Base-by-base conservation (phyloP, 2,888 invertebrate species). In the Allygus modestus region DNA sequence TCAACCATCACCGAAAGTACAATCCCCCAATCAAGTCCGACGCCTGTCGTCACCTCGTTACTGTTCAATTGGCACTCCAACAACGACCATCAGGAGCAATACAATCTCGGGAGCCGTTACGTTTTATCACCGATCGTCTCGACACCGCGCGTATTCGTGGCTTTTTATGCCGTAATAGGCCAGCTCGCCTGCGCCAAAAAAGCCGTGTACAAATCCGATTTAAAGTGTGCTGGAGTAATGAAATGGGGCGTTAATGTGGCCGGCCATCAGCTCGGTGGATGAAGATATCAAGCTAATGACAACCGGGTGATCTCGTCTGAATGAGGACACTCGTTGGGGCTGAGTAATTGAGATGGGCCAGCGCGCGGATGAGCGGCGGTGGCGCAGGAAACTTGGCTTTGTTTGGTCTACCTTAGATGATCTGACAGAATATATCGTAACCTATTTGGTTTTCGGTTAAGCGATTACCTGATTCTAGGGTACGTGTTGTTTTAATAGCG, bases 221-320 rank as follows among this genome's bases (percentile, higher is more conserved):
- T 73, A 73, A 73, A 73, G 73, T 73, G 73, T 69, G 31, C 9
- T 69, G 69, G 7, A 58, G 58, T 65, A 65, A 65, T 65, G 65
- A 65, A 65, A 46, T 77, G 79, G 58, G 33, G 33, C 58, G 79
- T 31, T 79, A 58, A 79, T 79, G 79, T 23, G 17, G 58, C n/a
- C 28, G 79, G 58, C 37, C 54, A 58, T 58, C 79, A 79, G 58
- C n/a, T 4, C 31, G 15, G 65, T 20, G 33, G 17, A 79, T 79
- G 79, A 79, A 79, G 79, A 79, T 79, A 79, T 79, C 79, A 79
- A 20, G 7, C 79, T 79, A 79, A 79, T 33, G 79, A 58, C 79
- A 54, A 41, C 41, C 61, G 61, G 46, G 46, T 15, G 46, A 46
- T 46, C 69, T 69, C 69, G 69, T 69, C 73, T 2, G 23, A 37